Base-by-base conservation (phyloP, 1,140 invertebrate genomes). In the Aphelinus certus region DNA sequence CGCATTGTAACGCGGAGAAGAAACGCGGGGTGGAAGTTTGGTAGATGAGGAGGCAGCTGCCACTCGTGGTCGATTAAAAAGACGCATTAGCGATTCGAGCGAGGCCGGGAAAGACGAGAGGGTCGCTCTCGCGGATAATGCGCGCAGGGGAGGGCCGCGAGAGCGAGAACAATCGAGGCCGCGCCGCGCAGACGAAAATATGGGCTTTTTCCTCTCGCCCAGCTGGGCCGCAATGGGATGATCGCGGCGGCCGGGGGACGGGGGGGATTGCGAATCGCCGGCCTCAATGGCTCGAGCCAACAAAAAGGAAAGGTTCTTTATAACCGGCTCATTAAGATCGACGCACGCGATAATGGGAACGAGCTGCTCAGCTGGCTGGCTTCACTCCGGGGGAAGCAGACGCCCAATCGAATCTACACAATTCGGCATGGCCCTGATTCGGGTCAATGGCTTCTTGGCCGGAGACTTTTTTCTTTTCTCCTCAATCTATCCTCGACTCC, bases 281-380 rank as follows among this genome's bases (percentile, higher is more conserved):
- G 64, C 64, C 4, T 3, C 49, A 55, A 55, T 53, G 64, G 49
- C 64, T 66, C 64, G 57, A 3, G 43, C 10, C 2, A 42, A 10
- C 3, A 3, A 64, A 47, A 69, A 57, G 26, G 48, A 63, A 43
- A 57, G 62, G 43, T 64, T 65, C 70, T 72, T 64, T 72, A 72
- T 65, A 64, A 57, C 53, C n/a, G 46, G 3, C 70, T 72, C 70
- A 72, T 72, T 72, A 72, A 72, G 71, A 73, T 73, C 64, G 64
- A 66, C 71, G 51, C 61, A 61, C 55, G 56, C 47, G 71, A 73
- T 73, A 72, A 72, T 65, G 67, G 55, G 26, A 26, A 26, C 26
- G 26, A 26, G 26, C 26, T 26, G 26, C 26, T 26, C 26, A 26
- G 26, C 26, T 26, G 26, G 26, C 26, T 26, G 26, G 26, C 26